Evolutionary conservation across 2,888 invertebrate genomes (phyloP), one percentile per base, ranked within the genome.

Genomic region (Escarpia spicata): DNA sequence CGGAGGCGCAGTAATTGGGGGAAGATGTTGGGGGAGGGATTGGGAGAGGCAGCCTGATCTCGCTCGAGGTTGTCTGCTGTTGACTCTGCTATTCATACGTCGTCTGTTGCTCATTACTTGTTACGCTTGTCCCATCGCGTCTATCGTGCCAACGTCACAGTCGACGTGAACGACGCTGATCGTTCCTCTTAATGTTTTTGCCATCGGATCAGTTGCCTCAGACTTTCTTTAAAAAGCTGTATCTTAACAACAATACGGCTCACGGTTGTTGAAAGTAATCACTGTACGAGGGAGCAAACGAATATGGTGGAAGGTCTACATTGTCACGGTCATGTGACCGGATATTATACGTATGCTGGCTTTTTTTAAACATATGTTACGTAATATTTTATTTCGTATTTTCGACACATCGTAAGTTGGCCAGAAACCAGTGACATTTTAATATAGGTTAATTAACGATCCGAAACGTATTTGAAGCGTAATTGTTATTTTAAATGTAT

Each of bases 321-420:
- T 75, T 75, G 75, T 75, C 75, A 75, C 75, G 75, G 75, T 75
- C 75, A 75, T 26, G 75, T 75, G 75, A 75, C 75, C 75, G 75
- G 75, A 75, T 75, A 75, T 75, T n/a, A 75, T 75, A 75, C 19
- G 75, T 26, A 75, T 3, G 75, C 26, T 60, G 19, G 1, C 15
- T 26, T 75, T 52, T 26, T 75, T 26, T 37, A 0, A 0, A 37
- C 1, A 26, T 26, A 26, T 6, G 6, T 75, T 75, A 75, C 75
- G 75, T 75, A 26, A 75, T 26, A 26, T 26, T 75, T 75, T n/a
- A 15, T 75, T 75, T 75, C 75, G 26, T n/a, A 4, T n/a, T 4
- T 26, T 75, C 15, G 26, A 75, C 75, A 26, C 19, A 19, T 6
- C 75, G n/a, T n/a, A 6, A 75, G 26, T 75, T 75, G 19, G 19